Conservation (phyloP, 1,140 invertebrate genomes). For the Chrysomallon squamiferum region DNA sequence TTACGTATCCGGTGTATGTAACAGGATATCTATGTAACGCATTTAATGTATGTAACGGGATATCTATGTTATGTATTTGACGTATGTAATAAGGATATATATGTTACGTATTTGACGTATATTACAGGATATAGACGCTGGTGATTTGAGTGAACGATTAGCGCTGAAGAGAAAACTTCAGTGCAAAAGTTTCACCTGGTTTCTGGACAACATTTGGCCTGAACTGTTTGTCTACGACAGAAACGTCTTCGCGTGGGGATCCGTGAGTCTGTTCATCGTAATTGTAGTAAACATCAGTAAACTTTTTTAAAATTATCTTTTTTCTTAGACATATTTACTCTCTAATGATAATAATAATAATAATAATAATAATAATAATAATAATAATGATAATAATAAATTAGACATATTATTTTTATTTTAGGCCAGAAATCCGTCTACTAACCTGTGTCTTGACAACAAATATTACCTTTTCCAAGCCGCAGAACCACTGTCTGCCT, state of each 20-base stretch:
- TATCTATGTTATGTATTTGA: no score
- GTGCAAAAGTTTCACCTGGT: slow-evolving; percentile 97
- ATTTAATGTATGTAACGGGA: no score
- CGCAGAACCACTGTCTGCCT: slow-evolving; percentile 6
- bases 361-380: background rate
- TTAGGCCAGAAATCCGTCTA: slow-evolving; percentile 19
- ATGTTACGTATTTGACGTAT: no score
- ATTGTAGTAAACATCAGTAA: background rate
- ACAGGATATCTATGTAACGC: no score
- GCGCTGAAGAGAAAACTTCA: slow-evolving; percentile 77
- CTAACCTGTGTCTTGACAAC: slow-evolving; percentile 28
- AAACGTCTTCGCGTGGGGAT: slow-evolving; percentile 35
- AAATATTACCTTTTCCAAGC: slow-evolving; percentile 30
- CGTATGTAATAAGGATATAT: no score
- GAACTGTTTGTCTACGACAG: slow-evolving; percentile 61
- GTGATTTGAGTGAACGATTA: slow-evolving; percentile 71
- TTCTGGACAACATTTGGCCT: slow-evolving; percentile 93
- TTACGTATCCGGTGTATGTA: no score
- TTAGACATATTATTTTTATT: no score
- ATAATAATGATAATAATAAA: background rate
- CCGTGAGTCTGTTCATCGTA: slow-evolving; percentile 24
- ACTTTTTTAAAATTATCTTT: background rate
- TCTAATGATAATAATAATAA: background rate
- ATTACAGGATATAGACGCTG: slow-evolving; percentile 32
- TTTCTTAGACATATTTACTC: background rate